A percentile compares a stretch with the other conserved stretches of the same genome.
Conservation (phyloP, 2,797 vertebrate genomes). For the Microctenopoma stevenorrisi region DNA sequence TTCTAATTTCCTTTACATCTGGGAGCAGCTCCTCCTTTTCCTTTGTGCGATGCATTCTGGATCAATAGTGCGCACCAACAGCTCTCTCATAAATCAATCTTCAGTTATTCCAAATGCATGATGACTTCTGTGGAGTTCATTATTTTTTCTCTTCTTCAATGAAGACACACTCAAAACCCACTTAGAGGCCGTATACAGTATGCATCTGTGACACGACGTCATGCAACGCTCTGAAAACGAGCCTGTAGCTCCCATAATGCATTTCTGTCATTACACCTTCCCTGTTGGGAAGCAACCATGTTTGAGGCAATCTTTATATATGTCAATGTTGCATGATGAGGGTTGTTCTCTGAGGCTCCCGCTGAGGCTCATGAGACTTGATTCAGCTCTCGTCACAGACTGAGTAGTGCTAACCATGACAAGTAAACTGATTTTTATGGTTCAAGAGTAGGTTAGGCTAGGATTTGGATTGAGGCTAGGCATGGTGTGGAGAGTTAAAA, state of each 20-base stretch:
- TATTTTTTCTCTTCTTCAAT: neutral
- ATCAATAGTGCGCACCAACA: neutral
- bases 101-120: neutral
- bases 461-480: neutral
- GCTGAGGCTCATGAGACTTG: neutral
- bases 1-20: neutral
- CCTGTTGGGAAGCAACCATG: neutral
- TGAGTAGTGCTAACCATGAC: neutral
- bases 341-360: neutral
- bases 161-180: neutral
- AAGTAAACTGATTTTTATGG: neutral
- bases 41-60: neutral
- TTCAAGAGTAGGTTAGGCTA: neutral
- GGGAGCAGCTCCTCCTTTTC: neutral
- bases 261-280: neutral
- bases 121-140: neutral
- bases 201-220: neutral
- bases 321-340: neutral
- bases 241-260: neutral
- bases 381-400: neutral
- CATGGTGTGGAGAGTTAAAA: neutral
- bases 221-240: neutral
- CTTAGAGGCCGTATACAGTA: neutral
- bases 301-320: neutral
- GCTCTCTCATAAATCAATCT: neutral